A percentile compares a stretch with the other conserved stretches of the same genome.
These are phyloP conservation scores for Odontamblyopus rebecca DNA, from an alignment of 2,797 vertebrate genomes.

Conservation along the genomic window DNA sequence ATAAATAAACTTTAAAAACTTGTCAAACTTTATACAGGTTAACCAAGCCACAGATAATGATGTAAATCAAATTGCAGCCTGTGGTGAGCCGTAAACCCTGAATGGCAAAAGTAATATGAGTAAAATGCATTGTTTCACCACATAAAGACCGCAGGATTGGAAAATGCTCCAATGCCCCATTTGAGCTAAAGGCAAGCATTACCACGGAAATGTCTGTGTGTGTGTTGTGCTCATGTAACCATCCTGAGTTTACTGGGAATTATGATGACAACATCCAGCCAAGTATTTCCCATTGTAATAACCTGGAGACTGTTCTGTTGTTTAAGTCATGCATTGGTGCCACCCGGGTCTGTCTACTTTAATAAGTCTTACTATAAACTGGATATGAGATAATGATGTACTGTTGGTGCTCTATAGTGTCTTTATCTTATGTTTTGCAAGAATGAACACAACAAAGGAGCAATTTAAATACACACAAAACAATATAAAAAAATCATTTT, in stretches of 20 bases:
- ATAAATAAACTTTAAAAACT: conserved; percentile 2
- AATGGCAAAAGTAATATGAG: conserved; percentile 46
- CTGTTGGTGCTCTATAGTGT: neutral
- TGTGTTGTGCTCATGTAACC: conserved; percentile 9
- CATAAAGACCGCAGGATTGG: conserved; percentile 41
- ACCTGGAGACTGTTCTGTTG: neutral
- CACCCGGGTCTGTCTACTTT: conserved; percentile 1
- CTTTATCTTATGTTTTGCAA: neutral
- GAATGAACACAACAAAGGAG: neutral
- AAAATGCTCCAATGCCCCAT: conserved; percentile 35
- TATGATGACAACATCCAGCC: conserved; percentile 29
- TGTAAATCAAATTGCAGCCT: conserved; percentile 52
- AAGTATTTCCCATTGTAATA: conserved; percentile 5
- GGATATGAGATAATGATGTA: conserved; percentile 2
- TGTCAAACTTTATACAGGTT: conserved; percentile 38
- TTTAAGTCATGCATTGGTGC: neutral
- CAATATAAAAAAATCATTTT: neutral
- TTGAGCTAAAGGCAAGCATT: conserved; percentile 32
- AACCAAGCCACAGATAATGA: conserved; percentile 35
- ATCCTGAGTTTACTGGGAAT: conserved; percentile 23
- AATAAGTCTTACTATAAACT: neutral
- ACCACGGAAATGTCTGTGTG: conserved; percentile 14
- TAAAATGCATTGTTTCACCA: conserved; percentile 50
- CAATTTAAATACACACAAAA: neutral
- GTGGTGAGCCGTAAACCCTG: conserved; percentile 41